Evolutionary conservation across 2,113 vertebrate species (phyloP), one percentile per base, ranked within the genome.

Genomic region (Rana temporaria): DNA sequence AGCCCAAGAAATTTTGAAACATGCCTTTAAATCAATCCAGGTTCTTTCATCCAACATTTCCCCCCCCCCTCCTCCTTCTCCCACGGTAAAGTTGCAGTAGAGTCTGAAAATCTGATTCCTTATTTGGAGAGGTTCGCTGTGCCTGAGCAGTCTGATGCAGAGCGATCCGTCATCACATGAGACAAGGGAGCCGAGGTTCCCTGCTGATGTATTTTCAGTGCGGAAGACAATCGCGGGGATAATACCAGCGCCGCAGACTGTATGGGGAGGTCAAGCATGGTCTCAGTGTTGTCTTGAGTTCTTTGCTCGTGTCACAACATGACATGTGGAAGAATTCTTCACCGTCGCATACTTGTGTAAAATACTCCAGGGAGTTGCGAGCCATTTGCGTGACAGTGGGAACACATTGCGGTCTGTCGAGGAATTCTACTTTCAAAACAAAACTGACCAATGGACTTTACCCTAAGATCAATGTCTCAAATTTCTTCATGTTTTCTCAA

Each of bases 291-390:
- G 48, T 68, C 48, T 79, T 70, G n/a, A 70, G 68, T 20, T 20
- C 52, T 57, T 16, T 55, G 6, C 53, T 68, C 77, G 4, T 79
- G 77, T 79, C 65, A 79, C 65, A 79, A 69, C 77, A 79, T 68
- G 77, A 68, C 77, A 56, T 7, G 30, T 6, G 30, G 22, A 78
- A 65, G 53, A 79, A 68, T 69, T 64, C 59, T 52, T 68, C 15
- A 16, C 64, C n/a, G 12, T 67, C 30, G 22, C 65, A 79, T 79
- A 68, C 32, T 68, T 68, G 65, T 59, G 63, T 68, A 32, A 68
- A 68, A 32, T 79, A 56, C 77, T 79, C 63, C 52, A 67, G 76
- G 62, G 63, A 18, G n/a, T 59, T 69, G 64, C 59, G 8, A 68
- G 30, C 7, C 26, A 52, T 38, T 78, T 18, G 52, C 30, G 42